phyloP scores from a whole-genome alignment of 2,888 invertebrate species.

The Diarsia dahlii region DNA sequence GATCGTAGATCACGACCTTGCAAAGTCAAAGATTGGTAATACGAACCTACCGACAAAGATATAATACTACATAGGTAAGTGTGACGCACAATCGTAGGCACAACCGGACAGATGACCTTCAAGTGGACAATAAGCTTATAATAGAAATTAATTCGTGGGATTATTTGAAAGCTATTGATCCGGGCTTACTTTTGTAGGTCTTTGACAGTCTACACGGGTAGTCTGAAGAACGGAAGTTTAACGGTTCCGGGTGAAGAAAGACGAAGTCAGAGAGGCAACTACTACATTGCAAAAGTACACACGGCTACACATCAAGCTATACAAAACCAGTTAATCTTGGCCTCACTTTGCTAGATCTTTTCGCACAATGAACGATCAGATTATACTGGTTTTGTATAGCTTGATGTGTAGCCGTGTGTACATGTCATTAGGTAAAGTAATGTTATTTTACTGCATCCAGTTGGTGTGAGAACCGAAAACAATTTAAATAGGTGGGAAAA shows the following conservation, averaged over 20 bases:
- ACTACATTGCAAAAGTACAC: no score
- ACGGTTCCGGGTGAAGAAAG: no score
- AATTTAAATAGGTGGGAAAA: no score
- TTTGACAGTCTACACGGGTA: not conserved
- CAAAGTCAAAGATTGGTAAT: conserved; percentile 29
- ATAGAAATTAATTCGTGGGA: conserved; percentile 3
- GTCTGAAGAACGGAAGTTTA: not conserved
- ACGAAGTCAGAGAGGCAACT: not conserved
- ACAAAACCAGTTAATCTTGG: no score
- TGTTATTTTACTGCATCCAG: no score
- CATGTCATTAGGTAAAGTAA: no score
- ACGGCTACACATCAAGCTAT: no score
- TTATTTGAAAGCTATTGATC: not conserved
- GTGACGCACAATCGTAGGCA: conserved; percentile 36
- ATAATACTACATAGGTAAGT: not conserved
- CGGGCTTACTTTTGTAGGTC: not conserved
- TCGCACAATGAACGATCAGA: no score
- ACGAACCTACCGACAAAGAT: not conserved
- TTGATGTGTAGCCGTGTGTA: no score
- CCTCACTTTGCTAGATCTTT: no score
- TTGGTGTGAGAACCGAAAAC: no score
- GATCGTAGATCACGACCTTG: conserved; percentile 52
- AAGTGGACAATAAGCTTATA: conserved; percentile 15
- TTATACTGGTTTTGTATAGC: no score
- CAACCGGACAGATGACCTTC: conserved; percentile 52